Base-by-base conservation (phyloP, 2,113 vertebrate species). In the Pao palembangensis region DNA sequence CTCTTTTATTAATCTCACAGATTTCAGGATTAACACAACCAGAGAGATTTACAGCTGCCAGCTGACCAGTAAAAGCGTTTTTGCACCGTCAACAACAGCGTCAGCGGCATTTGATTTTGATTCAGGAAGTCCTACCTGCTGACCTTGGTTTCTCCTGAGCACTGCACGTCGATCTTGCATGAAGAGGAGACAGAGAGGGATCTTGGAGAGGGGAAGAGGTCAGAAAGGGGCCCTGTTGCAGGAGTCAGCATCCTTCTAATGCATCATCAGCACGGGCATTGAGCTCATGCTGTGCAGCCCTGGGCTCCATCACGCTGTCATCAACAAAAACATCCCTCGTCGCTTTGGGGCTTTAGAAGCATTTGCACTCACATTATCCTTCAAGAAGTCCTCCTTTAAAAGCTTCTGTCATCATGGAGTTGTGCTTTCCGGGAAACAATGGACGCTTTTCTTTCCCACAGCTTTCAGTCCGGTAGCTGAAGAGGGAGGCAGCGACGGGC, bases 361-460 rank as follows among this genome's bases (percentile, higher is more conserved):
- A 58, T 58, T 74, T 68, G 57, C 34, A 21, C n/a, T 64, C 51
- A 2, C 14, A 46, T 64, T 60, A n/a, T 41, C 49, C 64, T 67
- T 62, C 48, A n/a, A 48, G 67, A 61, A 17, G 69, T 44, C n/a
- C 54, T 58, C 50, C 28, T 13, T 72, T 73, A 62, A 76, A 79
- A 85, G 82, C 83, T 72, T 65, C 46, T 62, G 62, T 86, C 64
- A 78, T 75, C 79, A 78, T 78, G 78, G 82, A 79, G 77, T 82
- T 85, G 84, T 83, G 83, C 80, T 86, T 85, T 71, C 74, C 67
- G 70, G 81, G 68, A 63, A 84, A 88, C 85, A 87, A 80, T 64
- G 47, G 70, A 58, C 58, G 73, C 87, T 76, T 84, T 87, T 88
- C 82, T 87, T 68, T 75, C 61, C 73, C 19, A 58, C 58, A 71